Conservation (phyloP, 23 tunicate species). For the Trididemnum miniatum region DNA sequence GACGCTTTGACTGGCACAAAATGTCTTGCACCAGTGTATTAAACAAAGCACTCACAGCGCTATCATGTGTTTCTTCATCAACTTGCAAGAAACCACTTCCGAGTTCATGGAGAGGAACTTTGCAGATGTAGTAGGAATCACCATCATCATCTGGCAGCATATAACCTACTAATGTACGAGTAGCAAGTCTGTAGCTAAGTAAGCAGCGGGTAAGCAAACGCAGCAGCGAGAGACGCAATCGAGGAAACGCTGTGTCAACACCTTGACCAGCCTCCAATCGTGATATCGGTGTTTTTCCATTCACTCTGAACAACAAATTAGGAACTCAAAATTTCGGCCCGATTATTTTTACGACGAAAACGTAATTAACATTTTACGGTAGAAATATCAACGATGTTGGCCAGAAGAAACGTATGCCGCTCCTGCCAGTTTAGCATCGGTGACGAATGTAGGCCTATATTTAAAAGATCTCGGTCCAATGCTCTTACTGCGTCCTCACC, state of each 20-base stretch:
- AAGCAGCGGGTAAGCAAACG: neutral
- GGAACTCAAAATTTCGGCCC: no score
- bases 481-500: no score
- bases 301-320: constrained; percentile 26
- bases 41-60: no score
- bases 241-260: constrained; percentile 3
- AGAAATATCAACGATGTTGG: no score
- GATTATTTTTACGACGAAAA: no score
- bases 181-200: constrained; percentile 43
- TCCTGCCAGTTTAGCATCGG: no score
- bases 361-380: no score
- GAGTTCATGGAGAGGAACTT: constrained; percentile 31
- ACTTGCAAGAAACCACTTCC: constrained; percentile 34
- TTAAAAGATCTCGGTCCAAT: no score
- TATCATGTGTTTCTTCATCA: neutral
- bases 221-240: constrained; percentile 11
- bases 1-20: no score
- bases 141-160: neutral
- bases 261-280: constrained; percentile 28
- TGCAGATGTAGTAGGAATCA: constrained; percentile 22
- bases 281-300: constrained; percentile 46
- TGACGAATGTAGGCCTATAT: no score
- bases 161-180: neutral
- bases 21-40: no score
- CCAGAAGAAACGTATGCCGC: no score